Base-by-base conservation (phyloP, 2,797 vertebrate genomes). In the Uromys caudimaculatus region DNA sequence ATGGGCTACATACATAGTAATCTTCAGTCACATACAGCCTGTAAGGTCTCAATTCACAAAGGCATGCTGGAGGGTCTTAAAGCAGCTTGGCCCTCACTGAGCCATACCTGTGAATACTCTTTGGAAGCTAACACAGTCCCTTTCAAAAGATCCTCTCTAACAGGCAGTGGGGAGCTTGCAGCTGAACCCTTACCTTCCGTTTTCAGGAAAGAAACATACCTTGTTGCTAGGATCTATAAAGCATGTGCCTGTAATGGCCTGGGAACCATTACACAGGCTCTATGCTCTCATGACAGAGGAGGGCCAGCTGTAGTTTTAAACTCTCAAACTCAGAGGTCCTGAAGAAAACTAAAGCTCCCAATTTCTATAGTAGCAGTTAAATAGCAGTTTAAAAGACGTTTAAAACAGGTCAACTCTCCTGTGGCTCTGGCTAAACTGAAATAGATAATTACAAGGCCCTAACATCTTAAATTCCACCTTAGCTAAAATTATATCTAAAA, bases 391-490 rank as follows among this genome's bases (percentile, higher is more conserved):
- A 79, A 73, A 89, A 60, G 29, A 29, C 73, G 11, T 27, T 89
- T 73, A 73, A 93, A 91, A 21, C 32, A 29, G 77, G 58, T 17
- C 9, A 5, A 6, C 17, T 86, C 60, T 35, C 35, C 47, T 41
- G 77, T 0, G 32, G n/a, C 29, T 93, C 29, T 86, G 32, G 35
- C 56, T 92, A 76, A 3, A 41, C 2, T 14, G 38, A 86, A 90
- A 86, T 35, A 19, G 32, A 85, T 62, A 88, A 73, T 41, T 73
- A 44, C 14, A 60, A 67, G 86, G 11, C 35, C 21, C 56, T 52
- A 78, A 92, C 23, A 86, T 54, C 73, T 69, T 93, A 67, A 93
- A 85, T 91, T 85, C 64, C 2, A 60, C 54, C 9, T 84, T 79
- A 44, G 32, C 52, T 79, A 64, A 89, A 83, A 56, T 79, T 77